Evolutionary conservation across 2,113 vertebrate species (phyloP).

Genomic region (Turnix velox): DNA sequence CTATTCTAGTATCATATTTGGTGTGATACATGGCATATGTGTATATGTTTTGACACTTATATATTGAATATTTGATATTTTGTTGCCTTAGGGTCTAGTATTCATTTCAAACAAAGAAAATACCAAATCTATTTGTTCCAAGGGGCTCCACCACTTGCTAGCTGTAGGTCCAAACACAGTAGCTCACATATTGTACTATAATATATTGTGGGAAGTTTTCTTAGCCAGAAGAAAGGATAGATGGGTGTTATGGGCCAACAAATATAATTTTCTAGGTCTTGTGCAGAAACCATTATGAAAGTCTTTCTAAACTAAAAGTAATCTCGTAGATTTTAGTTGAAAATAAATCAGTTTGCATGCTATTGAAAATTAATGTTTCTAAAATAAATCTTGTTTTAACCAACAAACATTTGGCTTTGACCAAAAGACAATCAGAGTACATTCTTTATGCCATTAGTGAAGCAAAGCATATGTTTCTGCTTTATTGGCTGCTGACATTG

Average conservation of each 20-base stretch:
- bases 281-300: slow-evolving; percentile 42
- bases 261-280: slow-evolving; percentile 13
- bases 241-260: neutral
- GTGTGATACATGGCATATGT: neutral
- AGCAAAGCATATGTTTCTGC: slow-evolving; percentile 57
- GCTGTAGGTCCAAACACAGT: slow-evolving; percentile 1
- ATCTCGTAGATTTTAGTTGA: slow-evolving; percentile 37
- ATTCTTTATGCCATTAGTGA: slow-evolving; percentile 47
- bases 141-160: neutral
- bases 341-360: slow-evolving; percentile 47
- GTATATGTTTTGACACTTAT: neutral
- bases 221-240: slow-evolving; percentile 10
- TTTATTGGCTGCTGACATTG: slow-evolving; percentile 41
- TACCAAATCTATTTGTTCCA: neutral
- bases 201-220: slow-evolving; percentile 22
- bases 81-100: neutral
- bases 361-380: slow-evolving; percentile 50
- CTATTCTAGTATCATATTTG: slow-evolving; percentile 36
- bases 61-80: slow-evolving; percentile 19
- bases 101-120: slow-evolving; percentile 37
- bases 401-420: slow-evolving; percentile 50
- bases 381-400: slow-evolving; percentile 59
- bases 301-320: slow-evolving; percentile 43
- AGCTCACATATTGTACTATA: neutral
- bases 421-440: slow-evolving; percentile 27